These are phyloP conservation scores for Ciconia stormi DNA, from an alignment of 2,113 vertebrate species.

Conservation along the genomic window DNA sequence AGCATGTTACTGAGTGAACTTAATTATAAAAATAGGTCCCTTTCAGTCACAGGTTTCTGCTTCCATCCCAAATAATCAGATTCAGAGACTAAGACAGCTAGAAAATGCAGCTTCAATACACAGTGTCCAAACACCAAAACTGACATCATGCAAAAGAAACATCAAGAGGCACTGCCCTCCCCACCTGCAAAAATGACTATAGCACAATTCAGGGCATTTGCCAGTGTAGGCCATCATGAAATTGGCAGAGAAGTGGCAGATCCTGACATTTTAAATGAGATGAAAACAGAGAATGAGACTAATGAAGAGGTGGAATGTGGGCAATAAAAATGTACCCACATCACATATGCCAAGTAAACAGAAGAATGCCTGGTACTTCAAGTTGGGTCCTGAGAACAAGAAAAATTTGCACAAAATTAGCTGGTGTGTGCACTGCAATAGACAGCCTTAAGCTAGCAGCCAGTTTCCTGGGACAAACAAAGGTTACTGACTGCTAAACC, in stretches of 20 bases:
- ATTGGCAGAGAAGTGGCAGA: conserved; percentile 36
- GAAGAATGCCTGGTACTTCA: conserved; percentile 16
- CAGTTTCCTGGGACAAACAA: background rate
- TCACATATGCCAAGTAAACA: conserved; percentile 56
- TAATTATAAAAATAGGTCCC: background rate
- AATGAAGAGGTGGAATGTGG: conserved; percentile 55
- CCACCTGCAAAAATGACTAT: background rate
- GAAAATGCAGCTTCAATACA: background rate
- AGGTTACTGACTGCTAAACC: background rate
- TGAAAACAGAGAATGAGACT: conserved; percentile 47
- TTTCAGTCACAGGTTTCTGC: background rate
- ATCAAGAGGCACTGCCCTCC: background rate
- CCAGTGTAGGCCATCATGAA: background rate
- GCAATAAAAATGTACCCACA: conserved; percentile 60
- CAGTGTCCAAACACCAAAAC: background rate
- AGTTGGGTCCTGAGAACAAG: background rate
- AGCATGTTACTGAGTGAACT: background rate
- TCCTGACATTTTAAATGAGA: conserved; percentile 60
- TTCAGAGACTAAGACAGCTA: background rate
- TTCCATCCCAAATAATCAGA: background rate
- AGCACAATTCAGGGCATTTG: background rate
- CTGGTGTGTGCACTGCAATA: background rate
- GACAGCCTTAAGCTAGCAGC: background rate
- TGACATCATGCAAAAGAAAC: background rate
- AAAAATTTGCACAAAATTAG: background rate